Conservation (phyloP, 2,113 vertebrate genomes). For the Hypanus sabinus region DNA sequence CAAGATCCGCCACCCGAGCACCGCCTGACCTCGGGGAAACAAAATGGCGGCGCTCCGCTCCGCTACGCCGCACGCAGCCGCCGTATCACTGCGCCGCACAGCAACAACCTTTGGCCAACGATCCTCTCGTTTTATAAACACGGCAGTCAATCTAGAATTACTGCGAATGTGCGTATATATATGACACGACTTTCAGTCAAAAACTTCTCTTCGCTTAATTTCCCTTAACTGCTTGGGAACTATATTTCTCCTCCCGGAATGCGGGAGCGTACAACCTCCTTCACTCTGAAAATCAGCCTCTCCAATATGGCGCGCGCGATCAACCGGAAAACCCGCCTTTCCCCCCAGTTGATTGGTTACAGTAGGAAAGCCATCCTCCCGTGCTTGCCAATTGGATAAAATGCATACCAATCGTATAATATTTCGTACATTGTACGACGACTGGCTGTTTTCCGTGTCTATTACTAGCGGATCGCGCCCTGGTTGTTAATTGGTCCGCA, state of each 20-base stretch:
- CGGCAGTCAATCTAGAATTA: too few relatives aligned
- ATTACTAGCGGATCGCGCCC: background rate
- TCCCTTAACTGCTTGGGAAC: background rate
- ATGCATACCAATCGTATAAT: too few relatives aligned
- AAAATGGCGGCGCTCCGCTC: conserved; percentile 18
- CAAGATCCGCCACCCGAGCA: background rate
- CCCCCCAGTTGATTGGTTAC: conserved; percentile 39
- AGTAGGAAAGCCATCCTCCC: rapidly evolving
- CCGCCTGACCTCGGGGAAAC: background rate
- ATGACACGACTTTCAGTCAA: too few relatives aligned
- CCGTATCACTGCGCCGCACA: too few relatives aligned
- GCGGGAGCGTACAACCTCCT: background rate
- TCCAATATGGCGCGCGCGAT: background rate
- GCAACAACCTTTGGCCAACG: too few relatives aligned
- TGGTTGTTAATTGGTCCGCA: background rate
- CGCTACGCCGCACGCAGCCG: background rate
- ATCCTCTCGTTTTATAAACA: too few relatives aligned
- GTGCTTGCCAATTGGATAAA: background rate
- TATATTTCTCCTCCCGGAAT: conserved; percentile 27
- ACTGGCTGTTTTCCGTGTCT: background rate
- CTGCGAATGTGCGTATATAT: too few relatives aligned
- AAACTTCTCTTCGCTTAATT: background rate
- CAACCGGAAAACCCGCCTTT: conserved; percentile 36
- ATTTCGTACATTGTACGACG: too few relatives aligned
- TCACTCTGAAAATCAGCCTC: background rate